Evolutionary conservation across 2,797 vertebrate species (phyloP), one percentile per base, ranked within the genome.

Genomic region (Echiichthys vipera): DNA sequence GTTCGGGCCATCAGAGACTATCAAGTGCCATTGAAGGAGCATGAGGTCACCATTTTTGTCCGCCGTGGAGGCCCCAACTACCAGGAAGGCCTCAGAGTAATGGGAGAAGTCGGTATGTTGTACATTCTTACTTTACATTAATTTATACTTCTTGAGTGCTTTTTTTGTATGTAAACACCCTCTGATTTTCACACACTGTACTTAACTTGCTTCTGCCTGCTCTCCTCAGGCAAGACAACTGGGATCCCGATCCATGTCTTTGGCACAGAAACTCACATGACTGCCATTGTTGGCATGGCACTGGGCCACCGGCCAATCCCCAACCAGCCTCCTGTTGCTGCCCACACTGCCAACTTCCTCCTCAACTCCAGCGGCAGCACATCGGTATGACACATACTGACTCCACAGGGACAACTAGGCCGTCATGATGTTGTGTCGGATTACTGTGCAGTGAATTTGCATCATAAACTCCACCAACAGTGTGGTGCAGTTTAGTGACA

Each of bases 231-330:
- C 61, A 99, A 99, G 91, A 99, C 98, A 42, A 99, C 98, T 0
- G 98, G 98, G 30, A 98, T 99, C 90, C 98, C 98, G 55, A 98
- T 99, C 89, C 96, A 99, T 0, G 98, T 99, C 7, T 99, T 99
- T 62, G 98, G 98, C 83, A 99, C 98, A 0, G 98, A 99, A 87
- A 99, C 98, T 1, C 98, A 99, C 91, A 99, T 99, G 98, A 99
- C 98, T 0, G 98, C 98, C 1, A 99, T 99, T 2, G 98, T 99
- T 37, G 98, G 98, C 80, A 99, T 99, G 98, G 98, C 98, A 0
- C 93, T 99, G 1, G 98, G 98, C 64, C 96, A 97, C 70, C 93
- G 96, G 7, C 96, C 97, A 3, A 98, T 99, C 89, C 97, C 98
- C 76, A 97, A 96, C 88, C 95, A 97, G 84, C 97, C 97, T 0